These are phyloP conservation scores for Podotricha telesiphe DNA, from an alignment of 2,888 invertebrate genomes.

Conservation along the genomic window DNA sequence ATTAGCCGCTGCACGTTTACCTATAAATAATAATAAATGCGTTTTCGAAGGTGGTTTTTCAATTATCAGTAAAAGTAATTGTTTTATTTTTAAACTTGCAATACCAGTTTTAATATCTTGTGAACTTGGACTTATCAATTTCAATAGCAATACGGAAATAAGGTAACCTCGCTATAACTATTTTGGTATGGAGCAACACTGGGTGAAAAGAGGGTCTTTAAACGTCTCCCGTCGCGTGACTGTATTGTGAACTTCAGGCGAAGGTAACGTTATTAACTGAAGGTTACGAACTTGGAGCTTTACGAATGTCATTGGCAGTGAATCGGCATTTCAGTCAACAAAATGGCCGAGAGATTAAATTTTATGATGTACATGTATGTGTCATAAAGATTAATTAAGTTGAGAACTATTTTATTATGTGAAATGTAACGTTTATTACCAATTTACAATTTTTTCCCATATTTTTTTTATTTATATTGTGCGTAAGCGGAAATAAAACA, in stretches of 20 bases:
- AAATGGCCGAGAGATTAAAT: conserved; percentile 8
- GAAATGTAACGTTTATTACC: neutral
- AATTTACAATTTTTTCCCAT: conserved; percentile 1
- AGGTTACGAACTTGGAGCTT: conserved; percentile 63
- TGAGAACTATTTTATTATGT: neutral
- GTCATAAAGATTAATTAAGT: conserved; percentile 1
- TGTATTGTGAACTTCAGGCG: conserved; percentile 47
- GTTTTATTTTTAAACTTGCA: neutral
- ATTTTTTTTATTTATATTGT: neutral
- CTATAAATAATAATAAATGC: conserved; percentile 6
- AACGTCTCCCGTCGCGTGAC: conserved; percentile 51
- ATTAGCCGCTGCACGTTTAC: conserved; percentile 1
- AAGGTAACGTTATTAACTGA: conserved; percentile 53
- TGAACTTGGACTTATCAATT: conserved; percentile 27
- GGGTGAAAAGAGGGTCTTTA: conserved; percentile 35
- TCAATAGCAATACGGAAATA: conserved; percentile 18
- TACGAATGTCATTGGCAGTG: conserved; percentile 56
- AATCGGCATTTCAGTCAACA: conserved; percentile 33
- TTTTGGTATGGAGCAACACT: conserved; percentile 24
- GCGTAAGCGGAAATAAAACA: conserved; percentile 14
- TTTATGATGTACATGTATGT: neutral
- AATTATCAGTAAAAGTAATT: conserved; percentile 5
- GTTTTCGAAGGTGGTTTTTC: conserved; percentile 2
- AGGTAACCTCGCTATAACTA: conserved; percentile 6
- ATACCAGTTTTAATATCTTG: conserved; percentile 13